phyloP scores from a whole-genome alignment of 2,797 vertebrate genomes.

The Dicrostonyx torquatus region DNA sequence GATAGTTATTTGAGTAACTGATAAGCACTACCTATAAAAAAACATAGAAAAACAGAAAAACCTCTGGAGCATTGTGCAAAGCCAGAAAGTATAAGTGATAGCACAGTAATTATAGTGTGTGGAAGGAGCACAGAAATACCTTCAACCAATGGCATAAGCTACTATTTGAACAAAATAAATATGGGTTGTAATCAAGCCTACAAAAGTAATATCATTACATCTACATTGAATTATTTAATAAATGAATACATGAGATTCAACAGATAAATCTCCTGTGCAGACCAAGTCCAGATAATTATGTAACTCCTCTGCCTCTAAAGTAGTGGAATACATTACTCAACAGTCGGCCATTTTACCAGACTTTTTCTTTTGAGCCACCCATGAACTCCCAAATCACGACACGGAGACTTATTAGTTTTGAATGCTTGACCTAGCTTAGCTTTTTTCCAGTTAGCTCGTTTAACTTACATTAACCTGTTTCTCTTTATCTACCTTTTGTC shows the following conservation, averaged over 20 bases:
- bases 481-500: neutral
- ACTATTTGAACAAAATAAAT: neutral
- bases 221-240: neutral
- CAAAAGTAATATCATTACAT: neutral
- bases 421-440: neutral
- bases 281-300: neutral
- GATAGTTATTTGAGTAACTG: neutral
- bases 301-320: neutral
- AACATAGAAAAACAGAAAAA: too few species aligned
- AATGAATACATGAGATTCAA: neutral
- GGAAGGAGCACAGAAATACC: neutral
- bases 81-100: neutral
- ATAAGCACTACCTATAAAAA: neutral
- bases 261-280: neutral
- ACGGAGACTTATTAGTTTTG: neutral
- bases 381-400: neutral
- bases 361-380: neutral
- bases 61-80: neutral
- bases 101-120: neutral
- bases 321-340: neutral
- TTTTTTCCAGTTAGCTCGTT: neutral
- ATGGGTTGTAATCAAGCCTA: neutral
- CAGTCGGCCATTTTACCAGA: neutral
- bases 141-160: neutral
- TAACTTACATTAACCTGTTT: neutral